Evolutionary conservation across 2,888 invertebrate genomes (phyloP), one percentile per base, ranked within the genome.

Genomic region (Belgica antarctica): DNA sequence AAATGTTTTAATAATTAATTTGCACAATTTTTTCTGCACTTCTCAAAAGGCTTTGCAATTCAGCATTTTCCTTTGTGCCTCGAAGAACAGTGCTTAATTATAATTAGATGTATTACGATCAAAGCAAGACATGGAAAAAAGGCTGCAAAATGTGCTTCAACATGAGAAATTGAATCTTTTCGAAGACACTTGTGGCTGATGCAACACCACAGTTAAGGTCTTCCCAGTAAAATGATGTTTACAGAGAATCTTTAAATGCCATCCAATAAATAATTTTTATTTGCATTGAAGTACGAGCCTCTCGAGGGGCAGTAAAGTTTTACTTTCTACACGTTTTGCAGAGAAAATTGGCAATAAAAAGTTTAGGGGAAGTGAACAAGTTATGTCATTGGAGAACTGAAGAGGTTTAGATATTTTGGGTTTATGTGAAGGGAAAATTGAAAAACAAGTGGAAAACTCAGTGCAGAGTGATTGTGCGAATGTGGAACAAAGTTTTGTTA

Each of bases 51-150:
- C 41, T 41, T 41, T 15, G n/a, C 52, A 52, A 22, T 52, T 22
- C 17, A 52, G 22, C 12, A 7, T 22, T 17, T 22, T 52, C 41
- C 41, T 52, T 22, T 52, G 41, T 41, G 41, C 15, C 15, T 41
- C n/a, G 3, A 52, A 22, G 8, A 52, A 52, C n/a, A n/a, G n/a
- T n/a, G n/a, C n/a, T n/a, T 52, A 52, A 52, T 22, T 52, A 52
- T 52, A 52, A 52, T 52, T 52, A 52, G 52, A 52, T 52, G 52
- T 52, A 52, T 52, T 52, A 52, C 52, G 52, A 52, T 52, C 52
- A 52, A n/a, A 52, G 22, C 17, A 22, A 17, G 22, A 52, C 52
- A 52, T 52, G 52, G 12, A 2, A 52, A 52, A 31, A 31, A 31
- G 12, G 12, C 52, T 22, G 52, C 22, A 22, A n/a, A 52, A 52